These are phyloP conservation scores for Eupeodes luniger DNA, from an alignment of 2,888 invertebrate species.

Conservation along the genomic window DNA sequence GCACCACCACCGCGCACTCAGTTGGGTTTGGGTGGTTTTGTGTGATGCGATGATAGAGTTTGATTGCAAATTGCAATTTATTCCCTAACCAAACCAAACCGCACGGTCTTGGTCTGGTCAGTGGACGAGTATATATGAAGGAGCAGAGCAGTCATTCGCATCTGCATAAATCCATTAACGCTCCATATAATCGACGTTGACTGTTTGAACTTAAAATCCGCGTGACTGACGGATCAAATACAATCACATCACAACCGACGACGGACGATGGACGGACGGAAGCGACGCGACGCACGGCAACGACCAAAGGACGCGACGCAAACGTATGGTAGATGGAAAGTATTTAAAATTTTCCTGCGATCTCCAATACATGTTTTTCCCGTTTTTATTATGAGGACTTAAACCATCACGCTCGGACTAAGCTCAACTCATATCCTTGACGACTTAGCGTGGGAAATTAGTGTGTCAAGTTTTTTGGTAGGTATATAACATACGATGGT, in stretches of 20 bases:
- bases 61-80: conserved; percentile 39
- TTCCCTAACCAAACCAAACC: conserved; percentile 1
- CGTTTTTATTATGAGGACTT: conserved; percentile 39
- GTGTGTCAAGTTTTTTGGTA: conserved; percentile 62
- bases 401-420: conserved; percentile 1
- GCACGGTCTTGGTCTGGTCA: not conserved
- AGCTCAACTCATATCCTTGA: conserved; percentile 64
- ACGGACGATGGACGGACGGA: not conserved
- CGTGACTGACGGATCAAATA: conserved; percentile 45
- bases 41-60: not conserved
- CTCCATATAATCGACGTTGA: conserved; percentile 62
- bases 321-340: not conserved
- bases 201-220: conserved; percentile 10
- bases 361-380: conserved; percentile 45
- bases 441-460: conserved; percentile 75
- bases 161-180: conserved; percentile 59
- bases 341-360: conserved; percentile 49
- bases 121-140: no score
- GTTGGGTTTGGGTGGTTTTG: not conserved
- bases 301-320: no score
- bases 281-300: no score
- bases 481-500: not conserved
- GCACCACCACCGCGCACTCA: not conserved
- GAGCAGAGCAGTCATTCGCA: conserved; percentile 13
- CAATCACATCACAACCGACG: not conserved